These are phyloP conservation scores for Trematomus loennbergii DNA, from an alignment of 2,113 vertebrate genomes.

Conservation along the genomic window DNA sequence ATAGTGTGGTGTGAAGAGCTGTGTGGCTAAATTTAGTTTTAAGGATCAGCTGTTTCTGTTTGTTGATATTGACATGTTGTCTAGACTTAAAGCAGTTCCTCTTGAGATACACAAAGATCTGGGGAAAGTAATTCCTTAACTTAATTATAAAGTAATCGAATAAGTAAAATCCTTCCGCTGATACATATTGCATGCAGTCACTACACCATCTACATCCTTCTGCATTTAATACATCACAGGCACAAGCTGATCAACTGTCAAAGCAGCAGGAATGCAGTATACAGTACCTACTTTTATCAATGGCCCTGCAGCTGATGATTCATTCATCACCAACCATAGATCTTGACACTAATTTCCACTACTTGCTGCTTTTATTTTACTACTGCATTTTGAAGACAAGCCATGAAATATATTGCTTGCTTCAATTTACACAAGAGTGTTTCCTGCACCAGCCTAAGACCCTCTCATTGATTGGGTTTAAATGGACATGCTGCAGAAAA, in stretches of 20 bases:
- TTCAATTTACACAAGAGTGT: background rate
- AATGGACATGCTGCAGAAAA: slow-evolving; percentile 19
- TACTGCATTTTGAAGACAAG: slow-evolving; percentile 7
- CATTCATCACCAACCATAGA: slow-evolving; percentile 42
- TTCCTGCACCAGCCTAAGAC: slow-evolving; percentile 7
- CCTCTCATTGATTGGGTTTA: background rate
- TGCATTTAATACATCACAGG: slow-evolving; percentile 31
- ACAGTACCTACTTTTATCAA: slow-evolving; percentile 25
- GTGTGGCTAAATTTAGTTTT: background rate
- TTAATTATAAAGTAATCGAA: background rate
- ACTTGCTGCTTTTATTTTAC: slow-evolving; percentile 11
- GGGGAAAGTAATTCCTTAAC: background rate
- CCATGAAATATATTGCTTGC: background rate
- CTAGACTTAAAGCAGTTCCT: background rate
- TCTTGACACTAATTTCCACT: background rate
- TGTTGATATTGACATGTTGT: background rate
- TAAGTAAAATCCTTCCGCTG: slow-evolving; percentile 3
- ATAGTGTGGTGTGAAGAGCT: background rate
- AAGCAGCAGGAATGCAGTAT: slow-evolving; percentile 21
- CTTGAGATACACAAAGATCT: background rate
- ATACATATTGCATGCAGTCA: slow-evolving; percentile 1
- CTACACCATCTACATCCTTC: background rate
- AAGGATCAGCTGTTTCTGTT: slow-evolving; percentile 3
- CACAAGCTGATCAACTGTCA: slow-evolving; percentile 28
- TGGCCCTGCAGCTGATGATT: slow-evolving; percentile 37